Percentiles rank a stretch among this genome's conserved stretches.
These are phyloP conservation scores for Polypedilum vanderplanki DNA, from an alignment of 1,140 invertebrate species.

Conservation along the genomic window DNA sequence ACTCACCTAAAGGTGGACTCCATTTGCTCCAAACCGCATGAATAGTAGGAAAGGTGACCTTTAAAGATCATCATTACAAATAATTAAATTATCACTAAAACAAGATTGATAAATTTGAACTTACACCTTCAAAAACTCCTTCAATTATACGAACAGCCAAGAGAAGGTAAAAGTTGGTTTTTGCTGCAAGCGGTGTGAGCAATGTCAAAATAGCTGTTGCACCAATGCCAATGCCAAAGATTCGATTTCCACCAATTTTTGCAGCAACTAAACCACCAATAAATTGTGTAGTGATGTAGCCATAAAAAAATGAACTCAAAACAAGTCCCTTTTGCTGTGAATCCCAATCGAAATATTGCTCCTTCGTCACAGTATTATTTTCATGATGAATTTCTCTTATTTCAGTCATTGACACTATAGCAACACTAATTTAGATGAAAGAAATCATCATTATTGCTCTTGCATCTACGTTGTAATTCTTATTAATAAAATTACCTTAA, in stretches of 20 bases:
- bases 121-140: slow-evolving; percentile 76
- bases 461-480: neutral
- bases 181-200: slow-evolving; percentile 69
- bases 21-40: slow-evolving; percentile 81
- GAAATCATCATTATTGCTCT: neutral
- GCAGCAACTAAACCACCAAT: slow-evolving; percentile 66
- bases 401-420: slow-evolving; percentile 81
- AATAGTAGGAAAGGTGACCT: slow-evolving; percentile 84
- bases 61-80: slow-evolving; percentile 47
- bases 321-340: slow-evolving; percentile 70
- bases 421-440: slow-evolving; percentile 58
- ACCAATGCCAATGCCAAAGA: slow-evolving; percentile 70
- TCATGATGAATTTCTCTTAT: slow-evolving; percentile 50
- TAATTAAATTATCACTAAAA: no score
- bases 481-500: neutral
- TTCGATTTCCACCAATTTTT: slow-evolving; percentile 57
- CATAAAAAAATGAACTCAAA: slow-evolving; percentile 82
- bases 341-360: slow-evolving; percentile 73
- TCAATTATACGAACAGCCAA: slow-evolving; percentile 72
- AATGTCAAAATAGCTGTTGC: slow-evolving; percentile 74
- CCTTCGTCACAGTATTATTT: slow-evolving; percentile 50
- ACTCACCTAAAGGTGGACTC: slow-evolving; percentile 60
- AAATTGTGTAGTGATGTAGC: slow-evolving; percentile 67
- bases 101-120: neutral
- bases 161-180: slow-evolving; percentile 61